Percentiles rank a stretch among this genome's conserved stretches.
phyloP scores from a whole-genome alignment of 37 sponge, comb jelly and placozoan genomes.

The Hormiphora californensis region DNA sequence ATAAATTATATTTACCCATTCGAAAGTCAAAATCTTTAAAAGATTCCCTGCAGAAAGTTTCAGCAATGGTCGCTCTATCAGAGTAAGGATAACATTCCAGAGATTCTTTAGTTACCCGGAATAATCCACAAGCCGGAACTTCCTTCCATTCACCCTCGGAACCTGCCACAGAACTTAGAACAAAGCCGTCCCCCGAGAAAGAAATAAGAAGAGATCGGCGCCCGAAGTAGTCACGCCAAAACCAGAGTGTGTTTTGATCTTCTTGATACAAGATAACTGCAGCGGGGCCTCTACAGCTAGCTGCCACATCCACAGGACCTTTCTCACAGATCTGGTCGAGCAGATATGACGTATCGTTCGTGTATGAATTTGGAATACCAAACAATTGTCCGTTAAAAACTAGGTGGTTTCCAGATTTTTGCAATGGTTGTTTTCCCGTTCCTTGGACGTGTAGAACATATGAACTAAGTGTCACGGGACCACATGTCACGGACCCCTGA shows the following conservation, averaged over 20 bases:
- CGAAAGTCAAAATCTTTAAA: too few species aligned
- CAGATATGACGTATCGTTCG: neutral
- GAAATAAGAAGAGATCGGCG: slow-evolving; percentile 72
- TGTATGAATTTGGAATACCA: neutral
- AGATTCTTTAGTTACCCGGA: neutral
- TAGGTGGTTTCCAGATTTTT: neutral
- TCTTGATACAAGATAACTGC: neutral
- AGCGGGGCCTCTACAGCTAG: neutral
- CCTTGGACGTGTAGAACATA: slow-evolving; percentile 17
- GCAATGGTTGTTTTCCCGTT: neutral
- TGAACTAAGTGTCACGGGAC: neutral
- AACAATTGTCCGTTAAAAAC: slow-evolving; percentile 35
- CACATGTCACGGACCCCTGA: neutral
- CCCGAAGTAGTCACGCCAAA: slow-evolving; percentile 95
- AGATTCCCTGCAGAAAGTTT: too few species aligned
- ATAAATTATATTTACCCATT: too few species aligned
- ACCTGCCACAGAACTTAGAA: slow-evolving; percentile 17
- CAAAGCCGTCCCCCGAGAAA: neutral
- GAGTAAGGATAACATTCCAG: neutral
- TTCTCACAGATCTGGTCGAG: neutral
- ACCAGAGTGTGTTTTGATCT: slow-evolving; percentile 67
- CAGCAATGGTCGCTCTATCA: too few species aligned
- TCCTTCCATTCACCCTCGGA: neutral
- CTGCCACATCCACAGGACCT: neutral
- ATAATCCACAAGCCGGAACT: slow-evolving; percentile 24